Base-by-base conservation (phyloP, 35 echinoderm and acorn worm genomes). In the Apostichopus parvimensis region DNA sequence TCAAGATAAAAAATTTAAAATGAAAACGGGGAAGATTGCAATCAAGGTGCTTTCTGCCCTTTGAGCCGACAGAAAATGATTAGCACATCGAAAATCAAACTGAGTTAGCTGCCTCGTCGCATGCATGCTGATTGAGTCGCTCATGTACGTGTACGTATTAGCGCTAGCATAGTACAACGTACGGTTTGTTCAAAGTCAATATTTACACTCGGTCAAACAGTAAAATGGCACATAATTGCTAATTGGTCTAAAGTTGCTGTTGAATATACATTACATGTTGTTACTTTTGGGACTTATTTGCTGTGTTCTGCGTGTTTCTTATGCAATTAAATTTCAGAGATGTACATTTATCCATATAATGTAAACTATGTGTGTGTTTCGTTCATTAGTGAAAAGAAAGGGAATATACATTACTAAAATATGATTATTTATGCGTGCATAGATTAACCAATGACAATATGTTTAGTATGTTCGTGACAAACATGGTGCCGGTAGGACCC, bases 181-280 rank as follows among this genome's bases (percentile, higher is more conserved):
- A 21, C 13, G 22, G 59, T 20, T 21, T 72, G 45, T 52, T 17
- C 9, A 20, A 73, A 53, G 86, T 66, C 57, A 72, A 88, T 88
- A 88, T 88, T 88, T 21, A 88, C 20, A 66, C 22, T 24, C 71
- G 86, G 86, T 88, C 86, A 88, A 24, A 84, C 81, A 84, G 81
- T 88, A 52, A 68, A 88, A 88, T 88, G 86, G n/a, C 62, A 88
- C 86, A 73, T 88, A 64, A 54, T 88, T 88, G 86, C 86, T 88
- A 68, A 88, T 88, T 88, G 86, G 86, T 54, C 14, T 18, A 53
- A 88, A 88, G 86, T 88, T 88, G 21, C 71, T 75, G 71, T 75
- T 75, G 21, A 13, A 75, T 75, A 75, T 18, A 75, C 14, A 75
- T 75, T 75, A 20, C 6, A n/a, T 75, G 34, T 6, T 2, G 15